Evolutionary conservation across 2,888 invertebrate species (phyloP).

Genomic region (Andrena minutula): DNA sequence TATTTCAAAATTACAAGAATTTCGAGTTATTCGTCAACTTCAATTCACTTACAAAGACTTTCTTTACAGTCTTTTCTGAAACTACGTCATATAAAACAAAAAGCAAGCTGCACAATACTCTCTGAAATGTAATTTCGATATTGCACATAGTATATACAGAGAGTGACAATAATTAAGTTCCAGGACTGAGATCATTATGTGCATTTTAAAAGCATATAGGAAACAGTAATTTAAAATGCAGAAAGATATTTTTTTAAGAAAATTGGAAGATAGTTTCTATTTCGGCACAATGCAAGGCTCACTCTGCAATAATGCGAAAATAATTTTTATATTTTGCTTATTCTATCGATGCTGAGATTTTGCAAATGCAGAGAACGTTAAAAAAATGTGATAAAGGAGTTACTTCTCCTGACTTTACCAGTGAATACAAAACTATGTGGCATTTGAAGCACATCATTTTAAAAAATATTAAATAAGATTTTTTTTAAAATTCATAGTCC

Average conservation of each 20-base stretch:
- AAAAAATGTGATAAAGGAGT: neutral
- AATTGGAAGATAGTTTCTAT: no score
- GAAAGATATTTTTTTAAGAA: no score
- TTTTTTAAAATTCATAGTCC: neutral
- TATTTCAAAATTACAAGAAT: neutral
- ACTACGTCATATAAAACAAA: neutral
- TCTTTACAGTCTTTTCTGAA: neutral
- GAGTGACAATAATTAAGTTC: neutral
- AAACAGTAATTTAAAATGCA: neutral
- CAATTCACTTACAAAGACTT: neutral
- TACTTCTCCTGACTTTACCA: neutral
- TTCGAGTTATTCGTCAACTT: neutral
- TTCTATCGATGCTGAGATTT: neutral
- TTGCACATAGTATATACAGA: neutral
- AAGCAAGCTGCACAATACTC: neutral
- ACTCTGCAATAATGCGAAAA: neutral
- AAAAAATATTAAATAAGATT: neutral
- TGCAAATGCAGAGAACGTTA: neutral
- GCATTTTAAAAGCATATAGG: neutral
- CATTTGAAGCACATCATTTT: neutral
- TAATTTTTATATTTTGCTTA: neutral
- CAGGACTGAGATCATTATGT: neutral
- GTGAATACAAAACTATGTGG: neutral
- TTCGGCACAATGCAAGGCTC: no score
- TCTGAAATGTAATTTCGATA: neutral